Conservation (phyloP, 2,888 invertebrate species). For the Andrena dorsata region DNA sequence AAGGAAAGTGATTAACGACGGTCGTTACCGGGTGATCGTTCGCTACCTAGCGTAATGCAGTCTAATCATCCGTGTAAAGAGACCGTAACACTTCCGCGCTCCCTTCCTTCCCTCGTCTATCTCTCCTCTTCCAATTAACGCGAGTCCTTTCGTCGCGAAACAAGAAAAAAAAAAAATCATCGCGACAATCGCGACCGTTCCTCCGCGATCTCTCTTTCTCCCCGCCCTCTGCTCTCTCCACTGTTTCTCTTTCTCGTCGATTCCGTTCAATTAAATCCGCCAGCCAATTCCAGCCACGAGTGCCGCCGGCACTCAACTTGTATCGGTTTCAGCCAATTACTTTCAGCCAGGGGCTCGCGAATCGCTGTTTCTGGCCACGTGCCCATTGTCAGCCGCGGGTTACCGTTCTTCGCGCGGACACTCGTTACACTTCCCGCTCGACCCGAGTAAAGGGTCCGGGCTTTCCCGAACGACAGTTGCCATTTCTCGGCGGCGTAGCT, state of each 20-base stretch:
- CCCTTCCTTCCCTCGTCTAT: not conserved
- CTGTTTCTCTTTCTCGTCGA: slow-evolving; percentile 51
- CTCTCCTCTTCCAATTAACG: slow-evolving; percentile 60
- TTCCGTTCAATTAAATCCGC: slow-evolving; percentile 73
- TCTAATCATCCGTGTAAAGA: slow-evolving; percentile 68
- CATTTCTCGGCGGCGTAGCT: not conserved
- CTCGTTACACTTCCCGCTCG: slow-evolving; percentile 39
- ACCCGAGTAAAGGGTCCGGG: not conserved
- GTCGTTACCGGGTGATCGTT: slow-evolving; percentile 41
- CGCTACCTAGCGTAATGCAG: slow-evolving; percentile 48
- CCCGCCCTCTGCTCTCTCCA: slow-evolving; percentile 18
- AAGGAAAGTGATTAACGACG: slow-evolving; percentile 60
- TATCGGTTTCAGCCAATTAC: slow-evolving; percentile 81
- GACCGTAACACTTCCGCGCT: slow-evolving; percentile 35
- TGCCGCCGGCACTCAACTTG: slow-evolving; percentile 74
- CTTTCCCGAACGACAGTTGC: not conserved
- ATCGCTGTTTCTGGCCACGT: slow-evolving; percentile 68
- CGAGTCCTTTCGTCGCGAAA: slow-evolving; percentile 19
- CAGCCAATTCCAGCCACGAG: slow-evolving; percentile 66
- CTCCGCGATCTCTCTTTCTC: slow-evolving; percentile 6
- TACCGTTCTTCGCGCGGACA: slow-evolving; percentile 16
- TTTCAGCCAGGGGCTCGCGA: slow-evolving; percentile 55
- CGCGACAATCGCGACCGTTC: slow-evolving; percentile 48
- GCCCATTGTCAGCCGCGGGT: slow-evolving; percentile 67
- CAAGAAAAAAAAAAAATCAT: slow-evolving; percentile 55